Evolutionary conservation across 2,888 invertebrate species (phyloP).

Genomic region (Cryptosula pallasiana): DNA sequence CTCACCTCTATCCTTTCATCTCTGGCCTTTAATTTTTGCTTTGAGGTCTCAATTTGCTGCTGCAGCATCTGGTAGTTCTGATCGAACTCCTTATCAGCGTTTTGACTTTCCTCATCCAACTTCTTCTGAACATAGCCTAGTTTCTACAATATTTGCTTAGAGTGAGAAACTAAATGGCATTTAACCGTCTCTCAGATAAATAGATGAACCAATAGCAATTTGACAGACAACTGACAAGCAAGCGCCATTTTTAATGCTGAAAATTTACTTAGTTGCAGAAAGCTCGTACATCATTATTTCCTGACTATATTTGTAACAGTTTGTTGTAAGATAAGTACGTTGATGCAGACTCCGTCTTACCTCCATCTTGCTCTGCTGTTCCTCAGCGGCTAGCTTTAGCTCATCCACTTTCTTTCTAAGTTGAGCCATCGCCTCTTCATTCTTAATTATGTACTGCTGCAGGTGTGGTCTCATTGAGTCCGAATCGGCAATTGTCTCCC

Average conservation of each 20-base stretch:
- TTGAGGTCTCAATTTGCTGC: neutral
- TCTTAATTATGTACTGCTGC: constrained; percentile 8
- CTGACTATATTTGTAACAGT: too few relatives aligned
- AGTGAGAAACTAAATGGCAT: too few relatives aligned
- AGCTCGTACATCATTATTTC: too few relatives aligned
- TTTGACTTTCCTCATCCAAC: neutral
- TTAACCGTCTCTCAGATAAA: too few relatives aligned
- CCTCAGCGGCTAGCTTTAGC: neutral
- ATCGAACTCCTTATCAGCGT: neutral
- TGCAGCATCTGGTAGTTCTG: neutral
- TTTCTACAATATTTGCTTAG: neutral
- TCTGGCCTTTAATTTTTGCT: neutral
- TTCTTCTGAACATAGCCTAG: neutral
- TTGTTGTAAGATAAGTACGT: too few relatives aligned
- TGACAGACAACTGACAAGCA: too few relatives aligned
- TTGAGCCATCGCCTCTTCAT: neutral
- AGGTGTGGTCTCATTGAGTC: constrained; percentile 3
- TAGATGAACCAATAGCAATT: too few relatives aligned
- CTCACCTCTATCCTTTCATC: constrained; percentile 3
- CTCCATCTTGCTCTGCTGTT: neutral
- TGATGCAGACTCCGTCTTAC: too few relatives aligned
- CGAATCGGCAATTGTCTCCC: neutral
- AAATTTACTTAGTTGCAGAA: too few relatives aligned
- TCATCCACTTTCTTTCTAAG: neutral
- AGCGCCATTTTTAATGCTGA: too few relatives aligned